Percentiles rank a stretch among this genome's conserved stretches.
Conservation (phyloP, 2,888 invertebrate genomes). For the Heteromurus nitidus region DNA sequence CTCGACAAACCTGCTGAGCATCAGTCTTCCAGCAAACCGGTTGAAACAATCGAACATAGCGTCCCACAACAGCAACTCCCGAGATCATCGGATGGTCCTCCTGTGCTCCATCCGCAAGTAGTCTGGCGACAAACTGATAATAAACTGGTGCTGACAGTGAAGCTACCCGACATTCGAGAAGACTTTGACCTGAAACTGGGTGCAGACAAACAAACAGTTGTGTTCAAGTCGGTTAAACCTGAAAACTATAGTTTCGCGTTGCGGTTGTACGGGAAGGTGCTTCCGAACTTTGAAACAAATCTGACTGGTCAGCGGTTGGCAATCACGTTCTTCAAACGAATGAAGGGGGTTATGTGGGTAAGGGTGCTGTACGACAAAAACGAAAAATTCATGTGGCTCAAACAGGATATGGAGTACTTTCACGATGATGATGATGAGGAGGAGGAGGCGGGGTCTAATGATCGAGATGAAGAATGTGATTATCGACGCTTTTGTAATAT, state of each 20-base stretch:
- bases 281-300: not conserved
- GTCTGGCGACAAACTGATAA: constrained; percentile 57
- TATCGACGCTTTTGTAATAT: not conserved
- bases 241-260: constrained; percentile 30
- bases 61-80: not conserved
- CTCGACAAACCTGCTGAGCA: no score
- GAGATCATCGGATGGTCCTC: not conserved
- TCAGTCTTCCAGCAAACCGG: not conserved
- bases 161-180: constrained; percentile 47
- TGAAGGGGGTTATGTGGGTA: constrained; percentile 4
- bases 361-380: constrained; percentile 11
- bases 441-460: not conserved
- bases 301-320: constrained; percentile 18
- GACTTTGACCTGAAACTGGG: constrained; percentile 4
- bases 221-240: constrained; percentile 13
- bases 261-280: constrained; percentile 11
- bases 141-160: constrained; percentile 34
- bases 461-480: not conserved
- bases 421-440: constrained; percentile 18
- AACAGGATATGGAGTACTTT: constrained; percentile 12
- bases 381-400: constrained; percentile 32
- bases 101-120: constrained; percentile 44
- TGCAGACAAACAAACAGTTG: constrained; percentile 2
- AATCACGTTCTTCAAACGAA: constrained; percentile 28
- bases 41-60: not conserved